Evolutionary conservation across 2,888 invertebrate genomes (phyloP).

Genomic region (Loripinus fragilis): DNA sequence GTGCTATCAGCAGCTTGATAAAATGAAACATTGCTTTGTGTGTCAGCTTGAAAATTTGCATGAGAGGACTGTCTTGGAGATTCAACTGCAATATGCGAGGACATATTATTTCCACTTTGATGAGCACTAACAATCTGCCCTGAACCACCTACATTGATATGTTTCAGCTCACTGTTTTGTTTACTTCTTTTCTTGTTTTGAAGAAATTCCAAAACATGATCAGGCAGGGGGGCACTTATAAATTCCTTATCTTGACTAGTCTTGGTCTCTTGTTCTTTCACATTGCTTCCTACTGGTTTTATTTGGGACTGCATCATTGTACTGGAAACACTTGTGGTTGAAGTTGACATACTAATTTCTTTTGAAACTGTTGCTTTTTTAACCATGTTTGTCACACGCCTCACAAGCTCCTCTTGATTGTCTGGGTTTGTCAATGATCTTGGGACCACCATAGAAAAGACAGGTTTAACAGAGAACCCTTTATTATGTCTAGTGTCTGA

Average conservation of each 20-base stretch:
- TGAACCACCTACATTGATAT: not conserved
- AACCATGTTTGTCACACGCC: constrained; percentile 47
- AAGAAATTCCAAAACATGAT: constrained; percentile 20
- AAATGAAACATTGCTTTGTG: not conserved
- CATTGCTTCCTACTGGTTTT: not conserved
- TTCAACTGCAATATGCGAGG: not conserved
- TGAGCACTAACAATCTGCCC: not conserved
- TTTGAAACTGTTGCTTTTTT: constrained; percentile 24
- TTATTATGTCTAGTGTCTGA: constrained; percentile 34
- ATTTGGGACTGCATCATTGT: not conserved
- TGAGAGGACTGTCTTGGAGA: not conserved
- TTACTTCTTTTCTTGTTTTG: not conserved
- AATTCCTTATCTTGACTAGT: not conserved
- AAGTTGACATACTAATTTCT: not conserved
- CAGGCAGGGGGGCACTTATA: constrained; percentile 1
- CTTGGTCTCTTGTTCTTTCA: not conserved
- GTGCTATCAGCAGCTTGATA: not conserved
- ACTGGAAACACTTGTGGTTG: not conserved
- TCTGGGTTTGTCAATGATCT: constrained; percentile 43
- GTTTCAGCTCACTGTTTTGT: not conserved
- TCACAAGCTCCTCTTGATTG: constrained; percentile 40
- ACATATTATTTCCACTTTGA: not conserved
- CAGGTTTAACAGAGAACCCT: constrained; percentile 38
- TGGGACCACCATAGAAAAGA: constrained; percentile 55
- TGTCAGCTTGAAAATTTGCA: not conserved